phyloP scores from a whole-genome alignment of 2,113 vertebrate species.

The Ptyas mucosa region DNA sequence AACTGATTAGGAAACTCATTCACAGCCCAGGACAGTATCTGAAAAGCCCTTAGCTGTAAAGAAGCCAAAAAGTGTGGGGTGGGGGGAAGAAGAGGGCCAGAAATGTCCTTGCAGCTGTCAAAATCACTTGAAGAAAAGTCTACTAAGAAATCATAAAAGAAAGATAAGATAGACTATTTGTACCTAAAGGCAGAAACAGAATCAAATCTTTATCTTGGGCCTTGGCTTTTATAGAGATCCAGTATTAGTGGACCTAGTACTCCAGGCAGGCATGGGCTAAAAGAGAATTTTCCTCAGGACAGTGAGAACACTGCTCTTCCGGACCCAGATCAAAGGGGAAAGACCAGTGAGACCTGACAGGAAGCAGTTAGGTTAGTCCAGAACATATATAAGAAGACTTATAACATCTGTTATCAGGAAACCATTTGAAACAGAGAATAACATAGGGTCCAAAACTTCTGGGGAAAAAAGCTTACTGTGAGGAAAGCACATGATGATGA shows the following conservation, averaged over 20 bases:
- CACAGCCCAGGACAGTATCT: not conserved
- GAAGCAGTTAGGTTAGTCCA: not conserved
- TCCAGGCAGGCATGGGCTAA: not conserved
- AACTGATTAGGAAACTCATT: not conserved
- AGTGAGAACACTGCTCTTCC: not conserved
- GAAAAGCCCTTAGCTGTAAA: not conserved
- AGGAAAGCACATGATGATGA: not conserved
- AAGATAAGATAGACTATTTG: not conserved
- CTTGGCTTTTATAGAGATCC: not conserved
- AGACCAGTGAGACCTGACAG: not conserved
- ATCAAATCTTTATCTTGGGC: not conserved
- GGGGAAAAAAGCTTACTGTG: not conserved
- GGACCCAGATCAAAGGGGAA: not conserved
- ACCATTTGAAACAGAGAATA: not conserved
- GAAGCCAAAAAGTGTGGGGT: not conserved
- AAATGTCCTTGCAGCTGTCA: not conserved
- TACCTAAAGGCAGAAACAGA: not conserved
- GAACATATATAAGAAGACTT: not conserved
- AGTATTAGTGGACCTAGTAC: not conserved
- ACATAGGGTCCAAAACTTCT: not conserved
- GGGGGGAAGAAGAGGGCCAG: not conserved
- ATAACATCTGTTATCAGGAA: not conserved
- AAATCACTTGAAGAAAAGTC: not conserved
- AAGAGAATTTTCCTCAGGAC: not conserved
- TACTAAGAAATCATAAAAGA: not conserved